Conservation (phyloP, 2,797 vertebrate species). For the Echiichthys vipera region DNA sequence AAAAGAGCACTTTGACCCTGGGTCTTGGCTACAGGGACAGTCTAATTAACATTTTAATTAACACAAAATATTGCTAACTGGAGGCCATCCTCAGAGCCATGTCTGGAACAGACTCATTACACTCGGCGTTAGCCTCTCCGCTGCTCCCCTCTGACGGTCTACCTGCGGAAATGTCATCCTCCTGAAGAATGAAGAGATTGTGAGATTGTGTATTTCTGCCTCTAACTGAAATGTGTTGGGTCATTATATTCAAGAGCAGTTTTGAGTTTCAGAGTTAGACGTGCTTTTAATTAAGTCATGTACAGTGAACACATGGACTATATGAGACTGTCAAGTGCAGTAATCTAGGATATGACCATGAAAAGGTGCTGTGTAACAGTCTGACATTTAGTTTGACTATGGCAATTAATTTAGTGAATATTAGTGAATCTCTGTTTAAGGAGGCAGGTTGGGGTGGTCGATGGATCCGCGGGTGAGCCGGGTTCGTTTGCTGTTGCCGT, state of each 20-base stretch:
- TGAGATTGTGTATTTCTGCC: constrained; percentile 12
- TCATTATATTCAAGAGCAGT: background rate
- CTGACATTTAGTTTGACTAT: too few relatives aligned
- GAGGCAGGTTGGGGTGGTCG: too few relatives aligned
- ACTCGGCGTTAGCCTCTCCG: constrained; percentile 56
- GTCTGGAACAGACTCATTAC: constrained; percentile 80
- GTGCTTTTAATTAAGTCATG: background rate
- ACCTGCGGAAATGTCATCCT: constrained; percentile 60
- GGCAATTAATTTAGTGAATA: too few relatives aligned
- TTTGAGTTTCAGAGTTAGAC: background rate
- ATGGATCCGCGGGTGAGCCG: too few relatives aligned
- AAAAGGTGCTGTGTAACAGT: background rate
- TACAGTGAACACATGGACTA: background rate
- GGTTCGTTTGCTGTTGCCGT: too few relatives aligned
- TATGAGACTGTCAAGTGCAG: background rate
- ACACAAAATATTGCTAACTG: constrained; percentile 81
- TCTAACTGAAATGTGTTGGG: constrained; percentile 13
- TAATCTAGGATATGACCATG: background rate
- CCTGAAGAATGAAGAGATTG: constrained; percentile 33
- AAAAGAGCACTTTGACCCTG: constrained; percentile 57
- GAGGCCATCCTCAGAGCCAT: constrained; percentile 74
- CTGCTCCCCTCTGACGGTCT: constrained; percentile 55
- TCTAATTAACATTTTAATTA: constrained; percentile 88
- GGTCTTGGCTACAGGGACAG: constrained; percentile 67
- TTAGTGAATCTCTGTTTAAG: too few relatives aligned